Percentiles rank a stretch among this genome's conserved stretches.
These are phyloP conservation scores for Mamestra brassicae DNA, from an alignment of 2,888 invertebrate genomes.

Conservation along the genomic window DNA sequence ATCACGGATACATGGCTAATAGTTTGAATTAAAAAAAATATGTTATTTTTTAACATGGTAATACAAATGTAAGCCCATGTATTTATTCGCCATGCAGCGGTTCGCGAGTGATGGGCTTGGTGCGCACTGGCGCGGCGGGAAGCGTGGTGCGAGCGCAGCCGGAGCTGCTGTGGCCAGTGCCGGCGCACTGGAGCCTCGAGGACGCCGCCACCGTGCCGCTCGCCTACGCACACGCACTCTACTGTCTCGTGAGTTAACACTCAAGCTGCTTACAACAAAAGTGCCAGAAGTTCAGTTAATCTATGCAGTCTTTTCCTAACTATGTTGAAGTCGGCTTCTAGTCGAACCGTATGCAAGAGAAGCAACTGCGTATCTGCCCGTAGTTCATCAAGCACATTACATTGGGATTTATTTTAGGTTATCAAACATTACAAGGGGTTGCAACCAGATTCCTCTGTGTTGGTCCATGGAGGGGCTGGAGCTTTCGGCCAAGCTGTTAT, in stretches of 20 bases:
- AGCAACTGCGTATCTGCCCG: background rate
- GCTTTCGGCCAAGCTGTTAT: conserved; percentile 72
- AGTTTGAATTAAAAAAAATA: too few relatives aligned
- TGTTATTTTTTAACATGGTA: too few relatives aligned
- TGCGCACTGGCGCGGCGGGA: conserved; percentile 88
- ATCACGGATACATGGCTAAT: too few relatives aligned
- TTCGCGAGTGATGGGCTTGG: conserved; percentile 92
- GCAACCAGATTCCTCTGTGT: background rate
- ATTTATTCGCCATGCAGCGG: conserved; percentile 77
- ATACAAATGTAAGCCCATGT: background rate
- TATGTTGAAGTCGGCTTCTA: background rate
- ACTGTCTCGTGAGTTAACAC: conserved; percentile 69
- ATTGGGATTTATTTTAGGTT: conserved; percentile 32
- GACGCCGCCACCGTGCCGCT: conserved; percentile 95
- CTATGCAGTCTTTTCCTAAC: background rate
- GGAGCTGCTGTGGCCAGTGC: conserved; percentile 92
- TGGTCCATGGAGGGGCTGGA: conserved; percentile 62
- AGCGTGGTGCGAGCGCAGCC: conserved; percentile 88
- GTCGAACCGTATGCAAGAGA: background rate
- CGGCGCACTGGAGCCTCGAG: conserved; percentile 92
- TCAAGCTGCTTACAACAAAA: too few relatives aligned
- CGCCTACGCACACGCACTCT: conserved; percentile 92
- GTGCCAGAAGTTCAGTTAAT: too few relatives aligned
- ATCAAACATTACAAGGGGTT: background rate
- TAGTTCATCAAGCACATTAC: background rate